Evolutionary conservation across 92 coral and sea anemone species (phyloP).

Genomic region (Zoanthus gigantus): DNA sequence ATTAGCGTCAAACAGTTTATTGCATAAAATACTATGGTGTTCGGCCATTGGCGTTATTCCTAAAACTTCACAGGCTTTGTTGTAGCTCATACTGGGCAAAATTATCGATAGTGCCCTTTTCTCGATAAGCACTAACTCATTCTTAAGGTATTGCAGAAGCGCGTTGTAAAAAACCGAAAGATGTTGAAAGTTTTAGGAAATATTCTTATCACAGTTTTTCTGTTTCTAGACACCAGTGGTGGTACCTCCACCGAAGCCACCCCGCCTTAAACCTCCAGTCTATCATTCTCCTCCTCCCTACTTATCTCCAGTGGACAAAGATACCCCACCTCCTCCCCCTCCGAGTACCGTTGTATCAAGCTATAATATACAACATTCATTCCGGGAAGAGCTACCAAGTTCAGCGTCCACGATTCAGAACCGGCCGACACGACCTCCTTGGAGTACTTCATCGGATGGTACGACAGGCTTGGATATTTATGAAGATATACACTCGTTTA

Average conservation of each 20-base stretch:
- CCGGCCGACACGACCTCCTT: conserved; percentile 65
- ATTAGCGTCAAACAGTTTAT: too few relatives aligned
- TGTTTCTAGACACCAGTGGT: not conserved
- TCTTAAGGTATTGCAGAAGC: too few relatives aligned
- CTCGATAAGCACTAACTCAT: too few relatives aligned
- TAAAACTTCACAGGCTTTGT: too few relatives aligned
- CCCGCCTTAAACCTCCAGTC: conserved; percentile 46
- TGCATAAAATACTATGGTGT: too few relatives aligned
- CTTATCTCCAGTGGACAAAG: conserved; percentile 73
- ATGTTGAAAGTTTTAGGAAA: too few relatives aligned
- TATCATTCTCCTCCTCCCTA: conserved; percentile 78
- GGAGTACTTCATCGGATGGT: conserved; percentile 70
- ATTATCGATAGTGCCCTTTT: too few relatives aligned
- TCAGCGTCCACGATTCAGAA: conserved; percentile 66
- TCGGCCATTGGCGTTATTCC: too few relatives aligned
- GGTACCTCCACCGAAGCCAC: conserved; percentile 42
- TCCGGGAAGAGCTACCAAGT: conserved; percentile 89
- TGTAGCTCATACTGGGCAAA: too few relatives aligned
- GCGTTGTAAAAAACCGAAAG: too few relatives aligned
- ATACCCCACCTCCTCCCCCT: conserved; percentile 48
- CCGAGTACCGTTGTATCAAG: conserved; percentile 52
- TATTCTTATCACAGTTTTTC: not conserved
- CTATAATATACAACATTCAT: conserved; percentile 75
- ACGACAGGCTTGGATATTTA: conserved; percentile 55
- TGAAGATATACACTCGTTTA: conserved; percentile 79